Evolutionary conservation across 1,140 invertebrate genomes (phyloP), one percentile per base, ranked within the genome.

Genomic region (Drosophila pruinosa): DNA sequence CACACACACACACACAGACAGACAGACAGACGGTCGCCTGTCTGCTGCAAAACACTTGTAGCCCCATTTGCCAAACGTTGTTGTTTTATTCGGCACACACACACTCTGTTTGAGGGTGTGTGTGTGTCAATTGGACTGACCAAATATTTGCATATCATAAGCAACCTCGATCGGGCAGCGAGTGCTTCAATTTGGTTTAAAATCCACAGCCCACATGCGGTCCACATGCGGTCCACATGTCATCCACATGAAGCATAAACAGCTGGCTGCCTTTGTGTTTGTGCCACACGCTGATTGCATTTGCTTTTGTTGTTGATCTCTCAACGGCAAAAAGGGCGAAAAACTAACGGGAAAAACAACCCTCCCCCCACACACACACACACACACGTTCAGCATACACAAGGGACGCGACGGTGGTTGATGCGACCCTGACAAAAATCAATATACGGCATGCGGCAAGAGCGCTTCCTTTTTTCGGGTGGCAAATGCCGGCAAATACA

Each of bases 71-170:
- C 54, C 43, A 45, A 31, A n/a, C 36, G 21, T 71, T 79, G 67
- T 56, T 80, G 54, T 41, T 57, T 50, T 50, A 38, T 52, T 67
- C 45, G 26, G 36, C 31, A 81, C 56, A 34, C 53, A 47, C 85
- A 57, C 67, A 79, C 65, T 83, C 8, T 52, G 15, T 39, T 12
- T 61, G 38, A 12, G 38, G 22, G 48, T 12, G 41, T 58, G 58
- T 38, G 45, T 48, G 62, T 41, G 63, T 50, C 62, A 57, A 65
- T 78, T 54, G 54, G 58, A 53, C 57, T 34, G 68, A 4, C 14
- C 58, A 85, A 85, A 85, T 73, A 85, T 85, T 85, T 80, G 76
- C 76, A 86, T 73, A 63, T 77, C 73, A 80, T 85, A 79, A 80
- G 80, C 52, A 50, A 56, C 28, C 61, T 19, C 39, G 17, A 17